Evolutionary conservation across 2,888 invertebrate genomes (phyloP).

Genomic region (Heliconius aoede): DNA sequence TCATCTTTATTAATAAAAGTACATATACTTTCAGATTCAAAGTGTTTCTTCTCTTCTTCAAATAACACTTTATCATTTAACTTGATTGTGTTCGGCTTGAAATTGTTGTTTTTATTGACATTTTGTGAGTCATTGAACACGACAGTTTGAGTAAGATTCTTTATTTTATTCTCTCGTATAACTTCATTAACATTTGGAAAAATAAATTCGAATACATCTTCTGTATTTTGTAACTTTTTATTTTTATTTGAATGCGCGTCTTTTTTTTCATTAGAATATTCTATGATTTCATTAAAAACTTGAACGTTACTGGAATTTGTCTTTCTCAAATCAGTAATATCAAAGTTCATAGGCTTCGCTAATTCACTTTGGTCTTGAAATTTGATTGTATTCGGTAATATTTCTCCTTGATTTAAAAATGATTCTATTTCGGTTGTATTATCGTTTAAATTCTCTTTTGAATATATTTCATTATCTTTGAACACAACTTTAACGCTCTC

Average conservation of each 20-base stretch:
- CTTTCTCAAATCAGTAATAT: slow-evolving; percentile 15
- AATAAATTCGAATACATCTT: slow-evolving; percentile 58
- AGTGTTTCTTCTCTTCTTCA: slow-evolving; percentile 45
- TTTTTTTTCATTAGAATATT: slow-evolving; percentile 32
- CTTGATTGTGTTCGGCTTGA: slow-evolving; percentile 38
- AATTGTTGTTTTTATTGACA: slow-evolving; percentile 10
- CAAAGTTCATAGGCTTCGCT: slow-evolving; percentile 27
- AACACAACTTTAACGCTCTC: slow-evolving; percentile 70
- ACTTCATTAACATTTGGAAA: slow-evolving; percentile 54
- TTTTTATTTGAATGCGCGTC: slow-evolving; percentile 28
- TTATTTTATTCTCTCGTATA: slow-evolving; percentile 27
- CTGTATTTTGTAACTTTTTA: slow-evolving; percentile 25
- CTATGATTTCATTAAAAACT: not conserved
- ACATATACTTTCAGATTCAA: slow-evolving; percentile 62
- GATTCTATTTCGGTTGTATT: slow-evolving; percentile 9
- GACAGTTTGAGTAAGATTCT: slow-evolving; percentile 20
- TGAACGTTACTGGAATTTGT: slow-evolving; percentile 29
- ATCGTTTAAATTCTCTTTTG: slow-evolving; percentile 1
- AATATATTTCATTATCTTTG: slow-evolving; percentile 53
- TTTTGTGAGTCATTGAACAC: slow-evolving; percentile 22
- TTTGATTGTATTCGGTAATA: slow-evolving; percentile 18
- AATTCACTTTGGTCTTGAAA: slow-evolving; percentile 39
- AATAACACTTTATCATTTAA: slow-evolving; percentile 49
- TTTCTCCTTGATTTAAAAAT: slow-evolving; percentile 30
- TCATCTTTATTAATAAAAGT: slow-evolving; percentile 61